These are phyloP conservation scores for Metallyticus violacea DNA, from an alignment of 2,888 invertebrate species.

Conservation along the genomic window DNA sequence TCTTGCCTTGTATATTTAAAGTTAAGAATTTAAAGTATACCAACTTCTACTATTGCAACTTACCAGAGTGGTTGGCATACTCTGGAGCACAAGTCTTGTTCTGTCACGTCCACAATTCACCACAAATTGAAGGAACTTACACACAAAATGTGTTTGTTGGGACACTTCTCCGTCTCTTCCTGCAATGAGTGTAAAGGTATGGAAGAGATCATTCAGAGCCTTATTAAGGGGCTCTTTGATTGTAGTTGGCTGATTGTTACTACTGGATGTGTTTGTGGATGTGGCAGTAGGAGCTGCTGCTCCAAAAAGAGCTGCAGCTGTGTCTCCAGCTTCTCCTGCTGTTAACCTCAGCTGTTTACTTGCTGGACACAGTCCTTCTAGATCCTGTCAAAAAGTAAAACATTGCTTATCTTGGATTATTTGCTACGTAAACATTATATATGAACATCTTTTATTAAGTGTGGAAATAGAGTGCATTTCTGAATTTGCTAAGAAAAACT, in stretches of 20 bases:
- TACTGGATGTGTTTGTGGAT: not conserved
- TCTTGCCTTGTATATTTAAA: too few species aligned
- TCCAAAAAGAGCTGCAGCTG: slow-evolving; percentile 21
- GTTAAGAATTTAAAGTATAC: too few species aligned
- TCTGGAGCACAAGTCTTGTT: slow-evolving; percentile 65
- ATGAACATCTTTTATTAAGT: too few species aligned
- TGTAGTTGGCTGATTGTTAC: slow-evolving; percentile 31
- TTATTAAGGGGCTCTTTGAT: slow-evolving; percentile 64
- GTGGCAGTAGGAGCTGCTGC: slow-evolving; percentile 9
- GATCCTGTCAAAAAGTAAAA: slow-evolving; percentile 41
- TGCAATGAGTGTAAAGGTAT: slow-evolving; percentile 67
- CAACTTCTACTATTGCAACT: too few species aligned
- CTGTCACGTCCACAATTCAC: slow-evolving; percentile 75
- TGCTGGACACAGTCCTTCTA: slow-evolving; percentile 38
- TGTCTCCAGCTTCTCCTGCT: slow-evolving; percentile 6
- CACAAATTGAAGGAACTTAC: slow-evolving; percentile 70
- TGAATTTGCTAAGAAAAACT: too few species aligned
- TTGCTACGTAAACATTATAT: too few species aligned
- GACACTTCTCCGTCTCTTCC: slow-evolving; percentile 74
- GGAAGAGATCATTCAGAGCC: slow-evolving; percentile 66
- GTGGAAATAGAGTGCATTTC: too few species aligned
- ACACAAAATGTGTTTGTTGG: slow-evolving; percentile 79
- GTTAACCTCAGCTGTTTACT: slow-evolving; percentile 40
- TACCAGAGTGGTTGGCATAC: slow-evolving; percentile 69
- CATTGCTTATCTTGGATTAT: too few species aligned